Evolutionary conservation across 2,888 invertebrate species (phyloP), one percentile per base, ranked within the genome.

Genomic region (Drosophila limbata): DNA sequence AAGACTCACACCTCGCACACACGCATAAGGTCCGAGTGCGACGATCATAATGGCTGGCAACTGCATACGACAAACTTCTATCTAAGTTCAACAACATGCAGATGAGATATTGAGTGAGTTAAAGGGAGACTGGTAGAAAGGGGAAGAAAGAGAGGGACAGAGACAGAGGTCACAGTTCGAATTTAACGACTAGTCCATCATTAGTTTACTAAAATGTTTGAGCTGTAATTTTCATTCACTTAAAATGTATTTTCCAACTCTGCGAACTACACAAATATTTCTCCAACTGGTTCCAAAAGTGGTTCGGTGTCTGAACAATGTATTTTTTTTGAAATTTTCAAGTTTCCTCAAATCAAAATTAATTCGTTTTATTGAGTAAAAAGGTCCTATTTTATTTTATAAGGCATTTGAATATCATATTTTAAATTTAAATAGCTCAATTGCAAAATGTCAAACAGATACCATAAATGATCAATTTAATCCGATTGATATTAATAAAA

Each of bases 21-120:
- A 13, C 47, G 19, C 31, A 31, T 9, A 19, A 17, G 40, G 66
- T 63, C 66, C 62, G 50, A 76, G 56, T 60, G 56, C 50, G 71
- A 67, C 55, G 75, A 75, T 76, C 76, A 76, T 69, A 69, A 73
- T 61, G 37, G 52, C 25, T 48, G 51, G 19, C 50, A 75, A 75
- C 71, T 66, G 65, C 71, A 60, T 17, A 56, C 66, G 76, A 64
- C 72, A 67, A 76, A 76, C 71, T 76, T 76, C 72, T 57, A 39
- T 66, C 55, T 64, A 39, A 55, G 64, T 65, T 61, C 21, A 55
- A 53, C 51, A 48, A 63, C 66, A 71, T 75, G 67, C 75, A 75
- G 71, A 75, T 67, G 67, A 65, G 74, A 65, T 65, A 74, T 73
- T 69, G 73, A 70, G 28, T 50, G 64, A 57, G 64, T 66, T 71